Base-by-base conservation (phyloP, 2,113 vertebrate species). In the Oostethus manadensis region DNA sequence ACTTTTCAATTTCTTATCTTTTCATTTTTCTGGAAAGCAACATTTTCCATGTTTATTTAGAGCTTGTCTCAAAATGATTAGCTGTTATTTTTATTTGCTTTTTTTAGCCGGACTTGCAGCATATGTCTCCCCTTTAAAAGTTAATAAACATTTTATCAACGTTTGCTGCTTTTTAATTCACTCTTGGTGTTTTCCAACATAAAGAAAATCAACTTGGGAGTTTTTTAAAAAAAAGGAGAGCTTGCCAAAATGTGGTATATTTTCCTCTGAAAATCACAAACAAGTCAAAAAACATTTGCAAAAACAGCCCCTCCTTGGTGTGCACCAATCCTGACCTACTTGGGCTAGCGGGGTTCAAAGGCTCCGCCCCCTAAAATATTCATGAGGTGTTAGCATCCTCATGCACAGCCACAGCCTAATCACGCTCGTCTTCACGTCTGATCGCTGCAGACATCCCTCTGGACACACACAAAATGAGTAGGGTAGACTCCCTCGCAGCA, bases 331-430 rank as follows among this genome's bases (percentile, higher is more conserved):
- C 59, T 85, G 86, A 87, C 86, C 87, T 80, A 88, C 48, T 86
- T 87, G 77, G 72, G 77, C 71, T 56, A 72, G 66, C 57, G 38
- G 75, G 66, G 78, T 86, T 87, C 76, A 88, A 87, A 87, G 80
- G 73, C 76, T 73, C 4, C 77, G 73, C 66, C 70, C 70, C 72
- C 59, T 89, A 55, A 87, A 89, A 86, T 86, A 89, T 89, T 85
- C 64, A 89, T 89, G 76, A 81, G 58, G 17, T 74, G 56, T 64
- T 74, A 61, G 68, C 70, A 58, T 70, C 77, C 59, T 68, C 69
- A 20, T 72, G 58, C 60, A 67, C 77, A 78, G 56, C 70, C 58
- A 56, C 71, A 74, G 74, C 81, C 78, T 69, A 76, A 74, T 79
- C 69, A 68, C 66, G 46, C 58, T 78, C 73, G 78, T 22, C 38